Percentiles rank a stretch among this genome's conserved stretches.
phyloP scores from a whole-genome alignment of 2,113 vertebrate genomes.

The Hypomesus transpacificus region DNA sequence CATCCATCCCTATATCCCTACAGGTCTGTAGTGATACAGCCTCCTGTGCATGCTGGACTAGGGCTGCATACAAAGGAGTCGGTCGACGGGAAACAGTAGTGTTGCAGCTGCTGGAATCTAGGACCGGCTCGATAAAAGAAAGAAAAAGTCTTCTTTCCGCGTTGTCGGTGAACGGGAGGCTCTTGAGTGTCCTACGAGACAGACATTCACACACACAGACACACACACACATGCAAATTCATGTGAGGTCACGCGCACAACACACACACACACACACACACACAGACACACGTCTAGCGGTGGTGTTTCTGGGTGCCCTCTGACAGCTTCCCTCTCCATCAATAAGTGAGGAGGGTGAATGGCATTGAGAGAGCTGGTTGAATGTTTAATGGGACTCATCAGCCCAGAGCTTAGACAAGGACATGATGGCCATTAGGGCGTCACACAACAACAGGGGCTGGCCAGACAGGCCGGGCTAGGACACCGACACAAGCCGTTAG shows the following conservation, averaged over 20 bases:
- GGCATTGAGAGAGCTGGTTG: constrained; percentile 42
- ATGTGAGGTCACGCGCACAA: neutral
- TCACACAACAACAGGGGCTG: constrained; percentile 28
- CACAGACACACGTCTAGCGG: neutral
- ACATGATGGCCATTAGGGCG: constrained; percentile 38
- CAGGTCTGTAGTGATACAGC: neutral
- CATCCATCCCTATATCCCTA: neutral
- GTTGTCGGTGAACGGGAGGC: neutral
- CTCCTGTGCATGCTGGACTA: neutral
- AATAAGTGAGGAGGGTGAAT: constrained; percentile 56
- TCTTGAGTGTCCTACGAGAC: neutral
- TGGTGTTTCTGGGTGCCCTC: neutral
- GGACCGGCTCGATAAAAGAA: neutral
- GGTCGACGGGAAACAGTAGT: neutral
- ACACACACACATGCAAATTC: constrained; percentile 11
- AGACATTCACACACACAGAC: too few relatives aligned
- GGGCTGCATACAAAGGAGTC: neutral
- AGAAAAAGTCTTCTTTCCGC: neutral
- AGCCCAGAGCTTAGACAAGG: constrained; percentile 36
- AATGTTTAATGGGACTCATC: constrained; percentile 63
- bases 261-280: neutral
- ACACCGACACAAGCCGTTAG: too few relatives aligned
- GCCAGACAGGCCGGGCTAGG: too few relatives aligned
- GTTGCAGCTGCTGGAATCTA: neutral
- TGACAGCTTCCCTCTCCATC: constrained; percentile 39